Base-by-base conservation (phyloP, 2,797 vertebrate genomes). In the Sparidentex hasta region DNA sequence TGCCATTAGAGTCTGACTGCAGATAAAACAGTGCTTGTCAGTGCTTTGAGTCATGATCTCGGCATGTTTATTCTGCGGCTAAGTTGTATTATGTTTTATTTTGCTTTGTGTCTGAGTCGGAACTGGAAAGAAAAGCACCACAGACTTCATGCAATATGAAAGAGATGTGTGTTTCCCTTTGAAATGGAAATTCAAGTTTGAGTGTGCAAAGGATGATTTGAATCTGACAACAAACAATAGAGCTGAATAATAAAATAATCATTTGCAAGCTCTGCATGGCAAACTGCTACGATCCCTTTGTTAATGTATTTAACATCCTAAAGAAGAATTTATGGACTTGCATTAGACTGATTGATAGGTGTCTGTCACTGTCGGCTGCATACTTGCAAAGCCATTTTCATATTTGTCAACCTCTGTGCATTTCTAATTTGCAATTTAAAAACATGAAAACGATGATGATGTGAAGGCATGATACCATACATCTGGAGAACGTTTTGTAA, bases 1-100 rank as follows among this genome's bases (percentile, higher is more conserved):
- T 84, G 92, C 89, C 90, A 74, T 87, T 93, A 93, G 83, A 92
- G 21, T 86, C 86, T 93, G 90, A 93, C 92, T 93, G 92, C 76
- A 87, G 90, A 90, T 86, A 69, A 87, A 91, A 93, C 89, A 89
- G 77, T 33, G 76, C 80, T 67, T 5, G 89, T 94, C 85, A 93
- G 90, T 78, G 62, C 44, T 77, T 25, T 48, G 38, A 47, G 27
- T 47, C 3, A 7, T 27, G 12, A 41, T 29, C 14, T 21, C 27
- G 47, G 8, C 38, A 64, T 2, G 11, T 57, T 44, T 23, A 44
- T 25, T 50, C 16, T 67, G 25, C 4, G 63, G 58, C 20, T 62
- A 33, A 29, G 72, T 51, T 9, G 7, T 71, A 47, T 41, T 61
- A 41, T 20, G n/a, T 25, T 55, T 59, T 33, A 5, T 41, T 27